Percentiles rank a stretch among this genome's conserved stretches.
Evolutionary conservation across 2,888 invertebrate genomes (phyloP).

Genomic region (Lordiphosa andalusiaca): DNA sequence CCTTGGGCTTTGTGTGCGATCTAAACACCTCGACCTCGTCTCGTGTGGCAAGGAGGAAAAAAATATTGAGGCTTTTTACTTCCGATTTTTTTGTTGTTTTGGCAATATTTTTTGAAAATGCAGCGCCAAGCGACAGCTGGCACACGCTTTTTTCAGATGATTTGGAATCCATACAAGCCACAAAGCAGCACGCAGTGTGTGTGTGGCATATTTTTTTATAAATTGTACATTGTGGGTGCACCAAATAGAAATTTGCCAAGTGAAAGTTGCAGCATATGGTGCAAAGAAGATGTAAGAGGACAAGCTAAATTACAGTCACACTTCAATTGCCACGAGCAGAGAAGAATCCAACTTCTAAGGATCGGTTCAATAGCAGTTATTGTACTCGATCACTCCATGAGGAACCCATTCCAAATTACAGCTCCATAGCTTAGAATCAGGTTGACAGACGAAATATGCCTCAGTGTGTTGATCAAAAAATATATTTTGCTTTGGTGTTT

Average conservation of each 20-base stretch:
- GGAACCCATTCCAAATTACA: too few relatives aligned
- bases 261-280: slow-evolving; percentile 50
- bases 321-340: too few relatives aligned
- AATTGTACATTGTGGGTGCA: slow-evolving; percentile 17
- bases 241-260: slow-evolving; percentile 27
- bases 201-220: slow-evolving; percentile 53
- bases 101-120: slow-evolving; percentile 47
- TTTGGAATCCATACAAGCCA: slow-evolving; percentile 71
- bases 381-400: too few relatives aligned
- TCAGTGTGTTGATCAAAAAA: too few relatives aligned
- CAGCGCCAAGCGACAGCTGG: slow-evolving; percentile 62
- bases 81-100: slow-evolving; percentile 56
- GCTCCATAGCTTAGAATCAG: too few relatives aligned
- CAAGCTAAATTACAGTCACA: background rate
- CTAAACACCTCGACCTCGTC: slow-evolving; percentile 58
- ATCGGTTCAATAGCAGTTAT: too few relatives aligned
- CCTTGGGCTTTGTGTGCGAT: slow-evolving; percentile 33
- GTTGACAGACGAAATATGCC: too few relatives aligned
- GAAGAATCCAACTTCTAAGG: too few relatives aligned
- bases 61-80: slow-evolving; percentile 53
- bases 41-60: slow-evolving; percentile 16
- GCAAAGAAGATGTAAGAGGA: slow-evolving; percentile 5
- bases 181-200: slow-evolving; percentile 40
- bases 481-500: too few relatives aligned
- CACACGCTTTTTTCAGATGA: slow-evolving; percentile 58